A percentile compares a stretch with the other conserved stretches of the same genome.
Evolutionary conservation across 1,140 invertebrate genomes (phyloP).

Genomic region (Magallana angulata): DNA sequence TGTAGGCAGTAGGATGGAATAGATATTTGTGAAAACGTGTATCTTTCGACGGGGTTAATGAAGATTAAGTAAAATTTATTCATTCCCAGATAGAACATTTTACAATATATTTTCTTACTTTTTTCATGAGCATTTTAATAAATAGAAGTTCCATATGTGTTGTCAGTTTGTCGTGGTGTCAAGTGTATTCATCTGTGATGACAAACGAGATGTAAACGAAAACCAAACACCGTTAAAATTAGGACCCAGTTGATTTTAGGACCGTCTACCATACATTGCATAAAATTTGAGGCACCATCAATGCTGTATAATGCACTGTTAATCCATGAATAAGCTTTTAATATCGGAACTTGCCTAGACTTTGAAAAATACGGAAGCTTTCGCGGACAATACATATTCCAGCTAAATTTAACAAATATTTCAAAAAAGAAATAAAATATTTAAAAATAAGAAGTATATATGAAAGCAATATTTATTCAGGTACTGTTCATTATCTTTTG

Average conservation of each 20-base stretch:
- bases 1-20: constrained; percentile 4
- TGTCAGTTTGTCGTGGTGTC: constrained; percentile 4
- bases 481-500: constrained; percentile 6
- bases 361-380: constrained; percentile 6
- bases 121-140: constrained; percentile 1
- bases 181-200: not conserved
- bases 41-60: not conserved
- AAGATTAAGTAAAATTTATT: constrained; percentile 1
- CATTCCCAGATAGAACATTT: constrained; percentile 5
- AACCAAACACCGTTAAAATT: not conserved
- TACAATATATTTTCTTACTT: constrained; percentile 7
- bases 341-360: constrained; percentile 4
- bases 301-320: constrained; percentile 5
- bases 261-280: constrained; percentile 4
- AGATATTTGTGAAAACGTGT: constrained; percentile 6
- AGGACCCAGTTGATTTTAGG: constrained; percentile 4
- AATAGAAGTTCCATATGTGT: not conserved
- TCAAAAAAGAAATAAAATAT: not conserved
- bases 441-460: not conserved
- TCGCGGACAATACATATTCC: not conserved
- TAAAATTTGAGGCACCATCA: constrained; percentile 5
- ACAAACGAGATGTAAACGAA: constrained; percentile 5
- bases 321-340: constrained; percentile 6
- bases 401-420: not conserved
- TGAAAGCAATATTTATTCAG: constrained; percentile 6